phyloP scores from a whole-genome alignment of 2,888 invertebrate species.

The Ashinkailepas kermadecensis region DNA sequence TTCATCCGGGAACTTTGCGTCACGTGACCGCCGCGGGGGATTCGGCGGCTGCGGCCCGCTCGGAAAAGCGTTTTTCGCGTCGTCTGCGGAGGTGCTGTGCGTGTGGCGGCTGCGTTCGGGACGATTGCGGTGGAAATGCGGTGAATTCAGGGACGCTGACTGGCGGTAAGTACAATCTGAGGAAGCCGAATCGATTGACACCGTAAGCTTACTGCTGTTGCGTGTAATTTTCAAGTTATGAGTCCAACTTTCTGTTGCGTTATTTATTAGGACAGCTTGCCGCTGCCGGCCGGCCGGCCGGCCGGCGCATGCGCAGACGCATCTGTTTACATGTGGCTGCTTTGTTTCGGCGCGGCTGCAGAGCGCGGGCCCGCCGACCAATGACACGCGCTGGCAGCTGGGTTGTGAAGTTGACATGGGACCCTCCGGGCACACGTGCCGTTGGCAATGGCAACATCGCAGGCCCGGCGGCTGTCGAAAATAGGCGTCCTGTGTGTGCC shows the following conservation, averaged over 20 bases:
- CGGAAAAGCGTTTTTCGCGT: constrained; percentile 9
- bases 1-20: constrained; percentile 22
- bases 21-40: constrained; percentile 23
- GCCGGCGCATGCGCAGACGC: constrained; percentile 4
- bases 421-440: background rate
- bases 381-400: background rate
- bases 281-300: background rate
- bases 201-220: background rate
- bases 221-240: background rate
- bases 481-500: background rate
- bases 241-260: background rate
- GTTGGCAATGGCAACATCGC: background rate
- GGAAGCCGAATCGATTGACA: background rate
- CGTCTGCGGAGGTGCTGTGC: background rate
- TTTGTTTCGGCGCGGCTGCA: constrained; percentile 7
- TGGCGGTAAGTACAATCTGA: background rate
- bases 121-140: background rate
- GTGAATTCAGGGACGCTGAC: background rate
- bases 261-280: background rate
- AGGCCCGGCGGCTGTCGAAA: background rate
- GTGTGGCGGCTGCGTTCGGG: background rate
- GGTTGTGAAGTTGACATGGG: background rate
- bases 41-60: constrained; percentile 13
- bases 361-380: background rate
- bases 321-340: constrained; percentile 9